phyloP scores from a whole-genome alignment of 1,140 invertebrate genomes.

The Ridgeia piscesae region DNA sequence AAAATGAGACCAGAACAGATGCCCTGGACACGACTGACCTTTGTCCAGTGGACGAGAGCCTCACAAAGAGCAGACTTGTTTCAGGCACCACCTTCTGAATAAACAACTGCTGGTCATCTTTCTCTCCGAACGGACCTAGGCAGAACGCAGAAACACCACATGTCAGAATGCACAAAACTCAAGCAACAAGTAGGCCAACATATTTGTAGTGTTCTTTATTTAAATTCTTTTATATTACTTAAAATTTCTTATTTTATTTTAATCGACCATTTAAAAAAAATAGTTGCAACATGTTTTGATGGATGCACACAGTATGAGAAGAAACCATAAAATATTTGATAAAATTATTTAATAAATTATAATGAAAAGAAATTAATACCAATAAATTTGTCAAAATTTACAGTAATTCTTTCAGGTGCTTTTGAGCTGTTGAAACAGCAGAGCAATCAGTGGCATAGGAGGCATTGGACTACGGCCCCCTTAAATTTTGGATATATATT shows the following conservation, averaged over 20 bases:
- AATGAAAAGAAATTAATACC: too few species aligned
- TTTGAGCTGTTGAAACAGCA: neutral
- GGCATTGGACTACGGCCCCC: too few species aligned
- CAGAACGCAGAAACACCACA: neutral
- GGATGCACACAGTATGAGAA: too few species aligned
- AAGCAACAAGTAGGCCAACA: neutral
- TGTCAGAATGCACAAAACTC: neutral
- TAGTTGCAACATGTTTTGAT: neutral
- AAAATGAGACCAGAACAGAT: neutral
- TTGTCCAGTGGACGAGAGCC: conserved; percentile 92
- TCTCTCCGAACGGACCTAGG: conserved; percentile 91
- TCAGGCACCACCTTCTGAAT: conserved; percentile 97
- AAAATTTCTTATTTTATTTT: neutral
- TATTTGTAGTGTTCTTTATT: neutral
- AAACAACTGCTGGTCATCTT: conserved; percentile 96
- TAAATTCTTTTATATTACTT: neutral
- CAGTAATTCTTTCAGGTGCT: neutral
- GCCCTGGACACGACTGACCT: conserved; percentile 60
- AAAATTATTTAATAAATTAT: too few species aligned
- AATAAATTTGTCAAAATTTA: neutral
- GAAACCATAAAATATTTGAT: too few species aligned
- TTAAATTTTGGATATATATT: too few species aligned
- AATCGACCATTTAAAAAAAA: neutral
- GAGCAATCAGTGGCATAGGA: too few species aligned
- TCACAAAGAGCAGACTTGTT: conserved; percentile 90